Percentiles rank a stretch among this genome's conserved stretches.
Conservation (phyloP, 2,113 vertebrate genomes). For the Oxyura jamaicensis region DNA sequence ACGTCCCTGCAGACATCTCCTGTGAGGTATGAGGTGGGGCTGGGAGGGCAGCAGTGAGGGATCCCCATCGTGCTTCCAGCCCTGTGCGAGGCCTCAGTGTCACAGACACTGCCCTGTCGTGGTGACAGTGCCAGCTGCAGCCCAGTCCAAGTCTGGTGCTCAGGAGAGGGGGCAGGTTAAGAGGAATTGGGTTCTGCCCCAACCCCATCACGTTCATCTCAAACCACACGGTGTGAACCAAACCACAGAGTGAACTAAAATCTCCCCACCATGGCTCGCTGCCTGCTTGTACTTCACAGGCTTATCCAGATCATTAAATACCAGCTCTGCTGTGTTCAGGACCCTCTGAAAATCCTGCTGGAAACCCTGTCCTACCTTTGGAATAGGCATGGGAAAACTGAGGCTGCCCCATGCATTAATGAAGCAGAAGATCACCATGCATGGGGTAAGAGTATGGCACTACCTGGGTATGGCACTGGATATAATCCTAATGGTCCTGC, state of each 20-base stretch:
- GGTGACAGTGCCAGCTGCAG: fast-evolving
- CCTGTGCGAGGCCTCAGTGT: fast-evolving
- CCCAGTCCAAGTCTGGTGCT: not conserved
- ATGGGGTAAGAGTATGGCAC: too few relatives aligned
- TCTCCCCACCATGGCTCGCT: not conserved
- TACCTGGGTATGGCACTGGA: not conserved
- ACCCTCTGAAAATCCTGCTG: not conserved
- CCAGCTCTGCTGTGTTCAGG: not conserved
- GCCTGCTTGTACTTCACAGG: not conserved
- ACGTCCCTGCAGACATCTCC: not conserved
- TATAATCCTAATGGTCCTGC: too few relatives aligned
- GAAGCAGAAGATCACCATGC: not conserved
- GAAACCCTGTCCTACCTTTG: not conserved
- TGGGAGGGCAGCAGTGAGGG: not conserved
- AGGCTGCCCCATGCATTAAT: not conserved
- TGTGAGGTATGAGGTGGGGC: not conserved
- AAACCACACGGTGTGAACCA: not conserved
- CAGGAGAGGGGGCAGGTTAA: not conserved
- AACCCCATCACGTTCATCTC: fast-evolving
- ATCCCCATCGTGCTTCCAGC: not conserved
- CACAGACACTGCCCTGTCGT: not conserved
- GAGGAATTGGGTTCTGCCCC: not conserved
- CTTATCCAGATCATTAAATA: not conserved
- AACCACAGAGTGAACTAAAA: not conserved
- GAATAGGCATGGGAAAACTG: not conserved